These are phyloP conservation scores for Bucorvus abyssinicus DNA, from an alignment of 2,797 vertebrate genomes.

Conservation along the genomic window DNA sequence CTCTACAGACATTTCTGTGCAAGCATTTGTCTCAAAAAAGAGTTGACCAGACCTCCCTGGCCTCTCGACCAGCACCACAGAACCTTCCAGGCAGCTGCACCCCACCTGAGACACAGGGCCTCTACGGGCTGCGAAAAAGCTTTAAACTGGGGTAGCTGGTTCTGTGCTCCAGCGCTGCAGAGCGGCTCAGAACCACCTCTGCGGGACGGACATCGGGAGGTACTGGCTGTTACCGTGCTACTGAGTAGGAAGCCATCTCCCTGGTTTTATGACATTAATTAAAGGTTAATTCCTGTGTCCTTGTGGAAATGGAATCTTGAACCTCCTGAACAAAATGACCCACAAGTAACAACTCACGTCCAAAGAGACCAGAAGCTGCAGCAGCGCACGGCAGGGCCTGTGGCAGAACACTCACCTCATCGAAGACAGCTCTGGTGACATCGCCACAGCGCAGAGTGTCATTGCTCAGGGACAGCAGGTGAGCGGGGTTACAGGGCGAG, in stretches of 20 bases:
- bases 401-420: constrained; percentile 78
- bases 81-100: background rate
- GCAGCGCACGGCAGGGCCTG: background rate
- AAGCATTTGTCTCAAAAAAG: background rate
- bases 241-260: background rate
- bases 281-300: background rate
- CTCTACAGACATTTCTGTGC: background rate
- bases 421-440: constrained; percentile 81
- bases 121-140: too few relatives aligned
- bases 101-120: background rate
- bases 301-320: background rate
- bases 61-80: background rate
- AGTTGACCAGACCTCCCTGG: background rate
- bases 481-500: constrained; percentile 76
- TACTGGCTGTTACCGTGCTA: too few relatives aligned
- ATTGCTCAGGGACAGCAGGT: constrained; percentile 83
- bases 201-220: background rate
- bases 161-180: background rate
- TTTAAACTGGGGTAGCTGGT: background rate
- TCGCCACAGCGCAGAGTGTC: constrained; percentile 86
- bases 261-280: background rate
- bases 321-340: background rate
- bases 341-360: background rate
- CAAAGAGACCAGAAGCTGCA: rapidly evolving
- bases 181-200: background rate